Conservation (phyloP, 2,113 vertebrate species). For the Cololabis saira region DNA sequence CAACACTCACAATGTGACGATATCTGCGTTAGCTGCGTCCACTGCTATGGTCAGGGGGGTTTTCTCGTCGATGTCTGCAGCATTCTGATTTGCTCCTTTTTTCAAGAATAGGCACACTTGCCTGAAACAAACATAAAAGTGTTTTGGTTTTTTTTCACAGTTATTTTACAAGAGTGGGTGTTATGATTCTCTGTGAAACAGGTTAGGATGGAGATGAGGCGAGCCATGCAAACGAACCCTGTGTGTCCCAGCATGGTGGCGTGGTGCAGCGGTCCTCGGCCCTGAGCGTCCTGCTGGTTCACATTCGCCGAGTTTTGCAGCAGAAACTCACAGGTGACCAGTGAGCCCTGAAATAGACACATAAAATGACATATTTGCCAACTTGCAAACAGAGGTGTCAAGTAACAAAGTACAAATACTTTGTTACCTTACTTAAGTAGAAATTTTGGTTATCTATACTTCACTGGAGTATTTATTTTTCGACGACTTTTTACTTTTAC, state of each 20-base stretch:
- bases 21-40: conserved; percentile 97
- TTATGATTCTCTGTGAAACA: too few species aligned
- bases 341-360: conserved; percentile 84
- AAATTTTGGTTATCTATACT: too few species aligned
- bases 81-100: conserved; percentile 96
- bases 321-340: conserved; percentile 97
- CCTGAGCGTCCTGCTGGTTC: conserved; percentile 91
- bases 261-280: conserved; percentile 93
- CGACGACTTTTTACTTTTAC: too few species aligned
- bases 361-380: background rate
- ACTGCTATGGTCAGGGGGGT: conserved; percentile 93
- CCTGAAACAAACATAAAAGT: conserved; percentile 70
- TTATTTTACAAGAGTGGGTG: background rate
- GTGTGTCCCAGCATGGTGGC: conserved; percentile 96
- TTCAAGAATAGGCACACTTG: conserved; percentile 98
- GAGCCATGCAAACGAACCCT: conserved; percentile 79
- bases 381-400: too few species aligned
- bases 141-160: background rate
- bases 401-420: too few species aligned
- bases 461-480: too few species aligned
- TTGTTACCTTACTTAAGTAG: too few species aligned
- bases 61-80: conserved; percentile 92
- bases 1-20: conserved; percentile 93
- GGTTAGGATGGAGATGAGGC: background rate
- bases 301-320: conserved; percentile 97